Evolutionary conservation across 2,113 vertebrate species (phyloP).

Genomic region (Larimichthys crocea): DNA sequence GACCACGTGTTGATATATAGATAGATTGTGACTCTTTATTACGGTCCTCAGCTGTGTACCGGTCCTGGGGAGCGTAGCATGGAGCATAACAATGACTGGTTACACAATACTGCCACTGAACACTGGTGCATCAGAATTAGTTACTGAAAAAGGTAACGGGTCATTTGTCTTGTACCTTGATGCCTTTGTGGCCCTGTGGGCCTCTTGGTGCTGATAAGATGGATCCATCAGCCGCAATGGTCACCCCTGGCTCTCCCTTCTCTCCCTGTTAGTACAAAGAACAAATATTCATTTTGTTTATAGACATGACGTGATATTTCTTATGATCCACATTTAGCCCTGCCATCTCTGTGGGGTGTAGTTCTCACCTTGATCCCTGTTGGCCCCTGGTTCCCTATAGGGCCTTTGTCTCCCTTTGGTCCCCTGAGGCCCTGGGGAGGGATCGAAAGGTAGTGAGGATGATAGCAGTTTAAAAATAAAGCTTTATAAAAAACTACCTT

Average conservation of each 20-base stretch:
- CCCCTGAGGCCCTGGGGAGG: slow-evolving; percentile 88
- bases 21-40: neutral
- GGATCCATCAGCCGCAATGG: slow-evolving; percentile 87
- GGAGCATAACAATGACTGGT: neutral
- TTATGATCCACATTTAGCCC: neutral
- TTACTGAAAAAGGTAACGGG: neutral
- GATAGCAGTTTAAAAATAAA: neutral
- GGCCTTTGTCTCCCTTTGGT: slow-evolving; percentile 90
- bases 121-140: neutral
- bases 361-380: slow-evolving; percentile 80
- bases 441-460: neutral
- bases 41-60: neutral
- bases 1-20: neutral
- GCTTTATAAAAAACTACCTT: neutral
- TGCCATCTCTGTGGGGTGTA: neutral
- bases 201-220: slow-evolving; percentile 80
- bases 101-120: neutral
- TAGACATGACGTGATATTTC: neutral
- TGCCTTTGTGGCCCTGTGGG: slow-evolving; percentile 86
- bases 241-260: slow-evolving; percentile 91
- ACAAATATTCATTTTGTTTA: neutral
- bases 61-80: neutral
- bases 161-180: slow-evolving; percentile 65
- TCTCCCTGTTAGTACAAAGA: slow-evolving; percentile 85
- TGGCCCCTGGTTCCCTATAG: slow-evolving; percentile 85